Base-by-base conservation (phyloP, 2,113 vertebrate genomes). In the Ictidomys tridecemlineatus region DNA sequence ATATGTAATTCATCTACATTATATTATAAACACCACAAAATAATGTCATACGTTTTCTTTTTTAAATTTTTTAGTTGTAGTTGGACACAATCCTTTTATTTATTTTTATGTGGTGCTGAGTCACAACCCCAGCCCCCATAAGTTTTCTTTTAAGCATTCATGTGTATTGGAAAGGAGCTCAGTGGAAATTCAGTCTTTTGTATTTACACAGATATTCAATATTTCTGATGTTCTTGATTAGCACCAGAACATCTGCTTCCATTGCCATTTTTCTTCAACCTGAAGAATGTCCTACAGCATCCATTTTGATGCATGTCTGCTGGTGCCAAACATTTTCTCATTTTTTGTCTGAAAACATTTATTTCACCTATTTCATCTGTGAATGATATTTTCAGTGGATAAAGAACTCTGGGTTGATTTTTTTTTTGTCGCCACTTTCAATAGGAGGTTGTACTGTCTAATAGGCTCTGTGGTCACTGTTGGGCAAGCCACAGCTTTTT, bases 151-250 rank as follows among this genome's bases (percentile, higher is more conserved):
- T 45, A 14, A 86, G 4, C 18, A 34, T 83, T 70, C 39, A 30
- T 14, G 51, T 86, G 2, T 73, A 79, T 78, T 72, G 87, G 83
- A 87, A 77, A 78, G 39, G 11, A 78, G 48, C 8, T 73, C 79
- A 88, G 20, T 91, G 11, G 48, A 88, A 84, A 67, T 51, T 37
- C 0, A 82, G 2, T 17, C 16, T 37, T 84, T 74, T 56, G 24
- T 37, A 80, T 84, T 37, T 78, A 88, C 34, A n/a, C 13, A 83
- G 30, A 61, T 58, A 78, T 4, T 93, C 17, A 53, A 53, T 51
- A 30, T 61, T 89, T 90, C 74, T 78, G 17, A 77, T 73, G 32
- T 69, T 77, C 45, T 91, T 96, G 53, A 58, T 88, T 95, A 58
- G 70, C 13, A 95, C 37, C 9, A 72, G 6, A 65, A 28, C 22